phyloP scores from a whole-genome alignment of 1,140 invertebrate species.

The Lucilia sericata region DNA sequence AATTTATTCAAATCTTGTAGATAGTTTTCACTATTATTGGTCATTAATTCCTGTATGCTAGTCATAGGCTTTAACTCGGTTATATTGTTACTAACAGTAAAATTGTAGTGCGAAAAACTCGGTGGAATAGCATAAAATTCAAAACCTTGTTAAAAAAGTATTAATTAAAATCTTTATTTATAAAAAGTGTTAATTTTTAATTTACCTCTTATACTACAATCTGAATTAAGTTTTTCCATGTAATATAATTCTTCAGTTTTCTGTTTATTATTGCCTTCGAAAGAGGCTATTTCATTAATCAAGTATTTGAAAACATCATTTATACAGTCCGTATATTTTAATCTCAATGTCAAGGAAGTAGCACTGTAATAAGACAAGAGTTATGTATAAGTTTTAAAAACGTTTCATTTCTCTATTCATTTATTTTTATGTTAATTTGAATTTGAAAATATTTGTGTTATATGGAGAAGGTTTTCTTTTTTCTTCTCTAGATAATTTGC shows the following conservation, averaged over 20 bases:
- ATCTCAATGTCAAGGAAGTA: background rate
- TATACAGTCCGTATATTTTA: constrained; percentile 29
- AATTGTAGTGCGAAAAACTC: background rate
- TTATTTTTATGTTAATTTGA: constrained; percentile 43
- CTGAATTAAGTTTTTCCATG: constrained; percentile 33
- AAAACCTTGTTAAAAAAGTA: constrained; percentile 35
- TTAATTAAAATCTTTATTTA: background rate
- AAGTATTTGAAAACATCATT: constrained; percentile 44
- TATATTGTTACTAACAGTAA: constrained; percentile 24
- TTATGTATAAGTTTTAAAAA: constrained; percentile 8
- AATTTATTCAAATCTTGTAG: constrained; percentile 46
- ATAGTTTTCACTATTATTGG: constrained; percentile 24
- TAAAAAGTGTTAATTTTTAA: background rate
- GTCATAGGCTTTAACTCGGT: constrained; percentile 10
- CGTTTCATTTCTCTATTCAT: background rate
- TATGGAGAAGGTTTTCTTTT: background rate
- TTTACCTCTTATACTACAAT: constrained; percentile 25
- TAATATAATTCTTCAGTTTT: constrained; percentile 34
- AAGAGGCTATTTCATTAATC: constrained; percentile 44
- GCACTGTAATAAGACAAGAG: constrained; percentile 25
- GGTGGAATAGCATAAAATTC: constrained; percentile 39
- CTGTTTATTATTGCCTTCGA: constrained; percentile 23
- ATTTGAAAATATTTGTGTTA: constrained; percentile 4
- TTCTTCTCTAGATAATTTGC: constrained; percentile 13
- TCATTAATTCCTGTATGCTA: constrained; percentile 36